Conservation (phyloP, 2,113 vertebrate genomes). For the Desmodus rotundus region DNA sequence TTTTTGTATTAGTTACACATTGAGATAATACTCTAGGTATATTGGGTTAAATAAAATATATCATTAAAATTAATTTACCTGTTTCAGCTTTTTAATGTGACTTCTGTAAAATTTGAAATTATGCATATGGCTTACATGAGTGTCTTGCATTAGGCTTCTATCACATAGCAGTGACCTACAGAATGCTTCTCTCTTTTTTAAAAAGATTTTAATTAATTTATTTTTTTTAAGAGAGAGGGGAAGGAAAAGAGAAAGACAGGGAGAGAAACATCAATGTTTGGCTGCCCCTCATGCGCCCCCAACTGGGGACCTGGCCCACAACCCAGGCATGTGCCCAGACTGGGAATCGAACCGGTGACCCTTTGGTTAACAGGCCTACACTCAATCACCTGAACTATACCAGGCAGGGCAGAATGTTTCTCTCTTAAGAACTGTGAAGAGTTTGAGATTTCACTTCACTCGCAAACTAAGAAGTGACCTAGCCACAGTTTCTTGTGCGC, state of each 20-base stretch:
- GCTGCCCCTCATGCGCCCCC: too few species aligned
- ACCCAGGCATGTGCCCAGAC: too few species aligned
- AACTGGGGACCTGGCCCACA: too few species aligned
- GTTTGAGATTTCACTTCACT: not conserved
- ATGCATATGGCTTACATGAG: not conserved
- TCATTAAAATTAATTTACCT: not conserved
- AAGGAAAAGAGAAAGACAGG: too few species aligned
- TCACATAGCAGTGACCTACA: not conserved
- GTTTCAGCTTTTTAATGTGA: not conserved
- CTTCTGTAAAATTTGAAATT: not conserved
- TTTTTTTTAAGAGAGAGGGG: too few species aligned
- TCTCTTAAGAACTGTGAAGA: not conserved
- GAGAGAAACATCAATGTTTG: too few species aligned
- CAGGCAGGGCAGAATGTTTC: not conserved
- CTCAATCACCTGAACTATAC: too few species aligned
- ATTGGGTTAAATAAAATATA: not conserved
- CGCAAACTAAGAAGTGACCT: not conserved
- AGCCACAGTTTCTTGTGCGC: not conserved
- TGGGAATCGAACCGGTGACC: too few species aligned
- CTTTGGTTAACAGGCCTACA: too few species aligned
- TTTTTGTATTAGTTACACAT: not conserved
- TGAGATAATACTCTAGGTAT: not conserved
- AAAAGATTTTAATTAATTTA: too few species aligned
- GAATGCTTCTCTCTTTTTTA: not conserved
- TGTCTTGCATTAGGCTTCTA: not conserved